Percentiles rank a stretch among this genome's conserved stretches.
Evolutionary conservation across 2,888 invertebrate genomes (phyloP).

Genomic region (Eupeodes latifasciatus): DNA sequence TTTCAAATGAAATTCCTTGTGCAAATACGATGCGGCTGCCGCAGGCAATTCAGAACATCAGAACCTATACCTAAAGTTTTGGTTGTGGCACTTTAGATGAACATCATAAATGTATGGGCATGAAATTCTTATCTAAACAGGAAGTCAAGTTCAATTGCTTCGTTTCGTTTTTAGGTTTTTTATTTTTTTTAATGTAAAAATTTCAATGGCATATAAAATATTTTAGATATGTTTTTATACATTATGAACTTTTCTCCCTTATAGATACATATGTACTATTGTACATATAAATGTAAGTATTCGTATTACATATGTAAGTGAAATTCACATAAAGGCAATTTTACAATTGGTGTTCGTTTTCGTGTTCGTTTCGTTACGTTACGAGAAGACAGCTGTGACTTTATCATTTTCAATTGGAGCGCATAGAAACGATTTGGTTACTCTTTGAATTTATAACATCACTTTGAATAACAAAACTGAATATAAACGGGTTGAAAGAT

Average conservation of each 20-base stretch:
- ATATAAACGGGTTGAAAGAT: constrained; percentile 12
- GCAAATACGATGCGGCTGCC: constrained; percentile 21
- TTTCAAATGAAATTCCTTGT: constrained; percentile 49
- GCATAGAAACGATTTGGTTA: constrained; percentile 49
- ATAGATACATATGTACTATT: neutral
- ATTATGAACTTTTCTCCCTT: too few relatives aligned
- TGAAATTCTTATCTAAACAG: constrained; percentile 54
- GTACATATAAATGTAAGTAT: too few relatives aligned
- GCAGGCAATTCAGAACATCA: constrained; percentile 16
- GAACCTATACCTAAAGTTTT: neutral
- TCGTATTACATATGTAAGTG: neutral
- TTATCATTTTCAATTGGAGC: constrained; percentile 54
- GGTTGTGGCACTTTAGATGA: constrained; percentile 31
- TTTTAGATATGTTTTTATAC: neutral
- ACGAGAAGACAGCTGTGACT: constrained; percentile 37
- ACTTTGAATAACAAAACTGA: constrained; percentile 23
- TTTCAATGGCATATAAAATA: constrained; percentile 24
- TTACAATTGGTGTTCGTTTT: constrained; percentile 16
- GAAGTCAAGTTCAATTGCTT: constrained; percentile 49
- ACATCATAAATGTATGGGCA: constrained; percentile 47
- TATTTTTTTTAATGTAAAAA: constrained; percentile 4
- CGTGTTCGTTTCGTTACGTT: too few relatives aligned
- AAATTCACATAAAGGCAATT: constrained; percentile 29
- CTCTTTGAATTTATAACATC: constrained; percentile 39
- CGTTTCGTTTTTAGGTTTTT: constrained; percentile 10